phyloP scores from a whole-genome alignment of 2,113 vertebrate species.

The Herpailurus yagouaroundi region DNA sequence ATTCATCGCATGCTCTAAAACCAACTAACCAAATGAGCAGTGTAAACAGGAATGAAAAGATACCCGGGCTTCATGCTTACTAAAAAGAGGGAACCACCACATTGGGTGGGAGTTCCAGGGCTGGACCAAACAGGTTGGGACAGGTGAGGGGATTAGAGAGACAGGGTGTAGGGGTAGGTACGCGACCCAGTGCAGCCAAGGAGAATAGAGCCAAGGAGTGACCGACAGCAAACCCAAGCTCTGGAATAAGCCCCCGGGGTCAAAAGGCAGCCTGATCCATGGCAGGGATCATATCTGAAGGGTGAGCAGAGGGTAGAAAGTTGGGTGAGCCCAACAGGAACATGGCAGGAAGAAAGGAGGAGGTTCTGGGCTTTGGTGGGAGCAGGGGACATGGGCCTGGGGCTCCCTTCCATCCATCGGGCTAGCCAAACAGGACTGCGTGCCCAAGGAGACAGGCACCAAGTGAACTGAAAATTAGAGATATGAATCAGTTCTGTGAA shows the following conservation, averaged over 20 bases:
- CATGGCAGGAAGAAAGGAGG: not conserved
- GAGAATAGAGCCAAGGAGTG: not conserved
- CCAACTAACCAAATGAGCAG: not conserved
- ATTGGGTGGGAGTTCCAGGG: rapidly evolving
- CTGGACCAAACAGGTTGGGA: not conserved
- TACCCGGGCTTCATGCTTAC: not conserved
- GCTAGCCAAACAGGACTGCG: not conserved
- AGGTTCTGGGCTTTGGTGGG: not conserved
- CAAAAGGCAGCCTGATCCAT: not conserved
- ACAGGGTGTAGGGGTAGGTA: not conserved
- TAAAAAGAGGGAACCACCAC: not conserved
- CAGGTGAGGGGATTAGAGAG: no score
- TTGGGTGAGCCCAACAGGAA: not conserved
- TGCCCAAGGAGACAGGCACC: not conserved
- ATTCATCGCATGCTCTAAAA: not conserved
- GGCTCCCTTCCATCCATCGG: not conserved
- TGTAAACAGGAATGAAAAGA: not conserved
- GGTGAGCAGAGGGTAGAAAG: not conserved
- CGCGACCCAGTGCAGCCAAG: not conserved
- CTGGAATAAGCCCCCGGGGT: not conserved
- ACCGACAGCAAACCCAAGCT: not conserved
- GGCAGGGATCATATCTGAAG: not conserved
- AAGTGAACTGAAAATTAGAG: not conserved
- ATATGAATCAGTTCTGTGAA: not conserved
- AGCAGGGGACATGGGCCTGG: not conserved